These are phyloP conservation scores for Gavia stellata DNA, from an alignment of 2,113 vertebrate species.

Conservation along the genomic window DNA sequence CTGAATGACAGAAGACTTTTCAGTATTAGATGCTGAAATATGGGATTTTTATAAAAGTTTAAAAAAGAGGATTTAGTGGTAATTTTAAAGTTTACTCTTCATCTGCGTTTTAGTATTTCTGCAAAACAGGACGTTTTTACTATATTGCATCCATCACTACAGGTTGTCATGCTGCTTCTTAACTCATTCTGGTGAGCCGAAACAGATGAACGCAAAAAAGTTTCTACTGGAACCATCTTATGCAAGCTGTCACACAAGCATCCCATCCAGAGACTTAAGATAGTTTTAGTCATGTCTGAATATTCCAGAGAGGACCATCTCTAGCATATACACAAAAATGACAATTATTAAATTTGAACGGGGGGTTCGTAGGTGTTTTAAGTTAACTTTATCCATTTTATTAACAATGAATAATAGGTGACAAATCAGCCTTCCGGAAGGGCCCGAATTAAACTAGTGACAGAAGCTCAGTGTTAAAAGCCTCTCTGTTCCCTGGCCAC, in stretches of 20 bases:
- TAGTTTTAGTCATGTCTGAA: background rate
- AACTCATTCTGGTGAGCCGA: background rate
- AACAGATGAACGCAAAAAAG: background rate
- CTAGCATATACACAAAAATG: background rate
- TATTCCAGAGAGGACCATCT: background rate
- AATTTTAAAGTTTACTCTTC: background rate
- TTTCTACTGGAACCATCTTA: background rate
- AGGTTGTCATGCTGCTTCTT: background rate
- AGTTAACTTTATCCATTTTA: background rate
- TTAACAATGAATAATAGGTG: background rate
- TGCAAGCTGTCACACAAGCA: background rate
- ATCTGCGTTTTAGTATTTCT: background rate
- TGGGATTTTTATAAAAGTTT: background rate
- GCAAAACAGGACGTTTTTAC: background rate
- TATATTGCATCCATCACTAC: background rate
- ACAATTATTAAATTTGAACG: background rate
- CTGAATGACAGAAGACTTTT: background rate
- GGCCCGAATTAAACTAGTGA: background rate
- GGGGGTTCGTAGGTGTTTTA: fast-evolving
- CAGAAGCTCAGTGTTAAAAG: background rate
- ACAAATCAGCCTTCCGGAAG: background rate
- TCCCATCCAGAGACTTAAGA: background rate
- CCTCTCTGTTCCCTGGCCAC: background rate
- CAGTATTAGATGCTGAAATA: background rate
- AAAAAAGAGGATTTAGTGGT: background rate